Percentiles rank a stretch among this genome's conserved stretches.
These are phyloP conservation scores for Dryas iulia DNA, from an alignment of 1,140 invertebrate species.

Conservation along the genomic window DNA sequence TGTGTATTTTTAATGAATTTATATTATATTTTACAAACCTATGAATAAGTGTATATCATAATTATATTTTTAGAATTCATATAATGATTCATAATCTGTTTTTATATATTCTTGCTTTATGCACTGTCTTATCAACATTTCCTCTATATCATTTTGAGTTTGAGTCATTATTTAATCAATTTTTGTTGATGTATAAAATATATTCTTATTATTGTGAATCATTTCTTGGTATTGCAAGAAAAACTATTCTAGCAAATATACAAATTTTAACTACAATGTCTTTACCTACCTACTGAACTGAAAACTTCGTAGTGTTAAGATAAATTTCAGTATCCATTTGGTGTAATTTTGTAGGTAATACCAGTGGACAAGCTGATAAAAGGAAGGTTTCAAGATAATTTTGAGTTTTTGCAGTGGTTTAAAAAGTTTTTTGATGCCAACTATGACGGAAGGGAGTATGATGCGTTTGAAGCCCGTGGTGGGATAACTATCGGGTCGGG, in stretches of 20 bases:
- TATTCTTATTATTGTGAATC: background rate
- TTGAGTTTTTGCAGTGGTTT: slow-evolving; percentile 99
- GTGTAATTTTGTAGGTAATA: slow-evolving; percentile 88
- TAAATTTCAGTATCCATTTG: slow-evolving; percentile 5
- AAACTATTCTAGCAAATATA: no score
- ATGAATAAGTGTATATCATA: no score
- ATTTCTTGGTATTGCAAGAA: background rate
- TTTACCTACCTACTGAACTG: no score
- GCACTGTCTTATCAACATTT: background rate
- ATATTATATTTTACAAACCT: background rate
- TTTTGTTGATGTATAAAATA: background rate
- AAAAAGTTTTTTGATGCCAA: slow-evolving; percentile 99
- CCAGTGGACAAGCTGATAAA: slow-evolving; percentile 98
- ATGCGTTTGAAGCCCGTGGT: slow-evolving; percentile 91
- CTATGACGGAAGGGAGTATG: slow-evolving; percentile 97
- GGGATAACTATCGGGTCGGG: slow-evolving; percentile 71
- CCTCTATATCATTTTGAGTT: background rate
- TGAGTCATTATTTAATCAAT: background rate
- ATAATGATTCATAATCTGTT: background rate
- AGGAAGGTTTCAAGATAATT: slow-evolving; percentile 99
- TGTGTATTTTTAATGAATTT: no score
- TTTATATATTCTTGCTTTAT: background rate
- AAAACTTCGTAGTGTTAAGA: background rate
- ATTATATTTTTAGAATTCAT: background rate
- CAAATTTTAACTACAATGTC: background rate